phyloP scores from a whole-genome alignment of 1,140 invertebrate species.

The Physella acuta region DNA sequence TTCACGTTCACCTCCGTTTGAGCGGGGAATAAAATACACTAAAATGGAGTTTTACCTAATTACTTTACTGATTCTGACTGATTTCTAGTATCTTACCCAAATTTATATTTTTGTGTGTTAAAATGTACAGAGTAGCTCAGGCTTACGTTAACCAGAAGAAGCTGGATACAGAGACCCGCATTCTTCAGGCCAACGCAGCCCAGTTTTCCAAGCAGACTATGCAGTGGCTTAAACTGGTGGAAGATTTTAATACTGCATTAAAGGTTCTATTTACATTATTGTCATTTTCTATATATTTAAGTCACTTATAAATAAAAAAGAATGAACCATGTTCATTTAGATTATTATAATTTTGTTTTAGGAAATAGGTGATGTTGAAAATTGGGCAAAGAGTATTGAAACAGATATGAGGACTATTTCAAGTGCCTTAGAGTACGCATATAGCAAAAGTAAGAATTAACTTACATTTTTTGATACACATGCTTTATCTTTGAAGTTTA shows the following conservation, averaged over 20 bases:
- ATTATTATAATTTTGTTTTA: slow-evolving; percentile 37
- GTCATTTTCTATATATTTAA: not conserved
- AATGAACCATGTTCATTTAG: not conserved
- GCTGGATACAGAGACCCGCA: slow-evolving; percentile 93
- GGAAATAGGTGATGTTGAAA: slow-evolving; percentile 98
- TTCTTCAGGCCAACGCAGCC: slow-evolving; percentile 88
- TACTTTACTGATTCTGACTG: too few relatives aligned
- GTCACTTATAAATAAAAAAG: not conserved
- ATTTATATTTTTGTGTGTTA: too few relatives aligned
- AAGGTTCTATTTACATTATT: slow-evolving; percentile 65
- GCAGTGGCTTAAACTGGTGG: slow-evolving; percentile 91
- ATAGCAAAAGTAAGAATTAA: slow-evolving; percentile 72
- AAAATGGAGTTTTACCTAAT: too few relatives aligned
- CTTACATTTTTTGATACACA: too few relatives aligned
- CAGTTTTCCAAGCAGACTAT: slow-evolving; percentile 95
- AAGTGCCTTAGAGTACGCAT: slow-evolving; percentile 89
- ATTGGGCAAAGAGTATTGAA: slow-evolving; percentile 97
- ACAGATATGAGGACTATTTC: slow-evolving; percentile 92
- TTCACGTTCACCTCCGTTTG: too few relatives aligned
- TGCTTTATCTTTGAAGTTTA: too few relatives aligned
- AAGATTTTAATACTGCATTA: slow-evolving; percentile 90
- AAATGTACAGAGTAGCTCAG: slow-evolving; percentile 81
- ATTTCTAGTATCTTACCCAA: too few relatives aligned
- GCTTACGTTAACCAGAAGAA: slow-evolving; percentile 98
- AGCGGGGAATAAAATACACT: too few relatives aligned